Evolutionary conservation across 2,113 vertebrate genomes (phyloP).

Genomic region (Sylvia atricapilla): DNA sequence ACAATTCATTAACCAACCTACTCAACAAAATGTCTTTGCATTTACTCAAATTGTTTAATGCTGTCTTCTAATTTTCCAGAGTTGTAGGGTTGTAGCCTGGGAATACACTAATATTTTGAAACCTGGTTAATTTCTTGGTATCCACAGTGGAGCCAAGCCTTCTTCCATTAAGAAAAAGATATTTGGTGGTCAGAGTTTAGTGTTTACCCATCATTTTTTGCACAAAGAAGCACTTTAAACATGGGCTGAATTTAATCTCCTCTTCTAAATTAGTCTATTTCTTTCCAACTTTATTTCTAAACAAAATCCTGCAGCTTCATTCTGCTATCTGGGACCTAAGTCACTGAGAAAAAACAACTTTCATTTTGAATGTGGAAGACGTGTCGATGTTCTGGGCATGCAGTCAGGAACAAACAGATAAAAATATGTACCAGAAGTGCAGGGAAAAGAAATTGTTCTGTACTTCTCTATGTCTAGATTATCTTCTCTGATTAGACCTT

Average conservation of each 20-base stretch:
- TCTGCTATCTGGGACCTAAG: conserved; percentile 80
- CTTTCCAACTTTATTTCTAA: neutral
- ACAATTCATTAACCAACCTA: neutral
- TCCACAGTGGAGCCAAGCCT: neutral
- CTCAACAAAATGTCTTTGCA: neutral
- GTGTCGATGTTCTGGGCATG: conserved; percentile 23
- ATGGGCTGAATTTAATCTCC: neutral
- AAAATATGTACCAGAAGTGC: neutral
- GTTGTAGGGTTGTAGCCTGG: neutral
- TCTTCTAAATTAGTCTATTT: neutral
- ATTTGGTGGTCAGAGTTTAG: neutral
- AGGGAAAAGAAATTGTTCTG: neutral
- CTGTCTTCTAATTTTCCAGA: neutral
- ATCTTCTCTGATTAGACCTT: neutral
- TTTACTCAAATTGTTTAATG: neutral
- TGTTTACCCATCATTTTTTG: neutral
- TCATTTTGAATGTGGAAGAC: conserved; percentile 87
- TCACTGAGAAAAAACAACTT: conserved; percentile 79
- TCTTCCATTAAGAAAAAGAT: neutral
- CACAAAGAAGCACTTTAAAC: neutral
- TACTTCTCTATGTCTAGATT: neutral
- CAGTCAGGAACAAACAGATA: neutral
- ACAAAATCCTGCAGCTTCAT: conserved; percentile 74
- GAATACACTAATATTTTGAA: neutral
- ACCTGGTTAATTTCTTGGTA: neutral